Conservation (phyloP, 2,113 vertebrate genomes). For the Anhinga rufa region DNA sequence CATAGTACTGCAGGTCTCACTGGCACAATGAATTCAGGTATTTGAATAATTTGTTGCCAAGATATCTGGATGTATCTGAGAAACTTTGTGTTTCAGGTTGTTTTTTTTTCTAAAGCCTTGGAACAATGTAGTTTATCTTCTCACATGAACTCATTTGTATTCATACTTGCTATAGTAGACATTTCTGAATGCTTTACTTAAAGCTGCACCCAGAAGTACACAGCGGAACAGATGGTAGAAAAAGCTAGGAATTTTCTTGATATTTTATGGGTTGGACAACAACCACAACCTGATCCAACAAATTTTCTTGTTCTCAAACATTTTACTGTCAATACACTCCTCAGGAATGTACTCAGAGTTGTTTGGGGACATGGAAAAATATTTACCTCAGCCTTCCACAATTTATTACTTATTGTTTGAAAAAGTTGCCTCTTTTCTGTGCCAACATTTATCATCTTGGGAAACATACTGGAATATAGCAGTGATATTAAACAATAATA, state of each 20-base stretch:
- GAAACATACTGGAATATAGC: slow-evolving; percentile 54
- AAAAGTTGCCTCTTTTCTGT: slow-evolving; percentile 56
- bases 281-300: slow-evolving; percentile 51
- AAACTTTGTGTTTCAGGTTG: not conserved
- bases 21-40: not conserved
- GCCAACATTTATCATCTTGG: slow-evolving; percentile 64
- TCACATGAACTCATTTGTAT: not conserved
- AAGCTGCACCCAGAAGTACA: not conserved
- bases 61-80: not conserved
- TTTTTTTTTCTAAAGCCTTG: not conserved
- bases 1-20: not conserved
- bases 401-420: slow-evolving; percentile 70
- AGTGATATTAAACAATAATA: slow-evolving; percentile 61
- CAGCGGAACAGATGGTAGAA: slow-evolving; percentile 23
- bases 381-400: slow-evolving; percentile 65
- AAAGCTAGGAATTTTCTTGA: slow-evolving; percentile 29
- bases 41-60: not conserved
- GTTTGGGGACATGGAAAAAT: slow-evolving; percentile 66
- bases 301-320: slow-evolving; percentile 57
- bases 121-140: not conserved
- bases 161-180: not conserved
- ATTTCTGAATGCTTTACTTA: not conserved
- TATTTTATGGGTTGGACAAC: slow-evolving; percentile 39
- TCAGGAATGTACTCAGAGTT: slow-evolving; percentile 59
- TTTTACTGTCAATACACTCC: slow-evolving; percentile 50